Percentiles rank a stretch among this genome's conserved stretches.
These are phyloP conservation scores for Danionella dracula DNA, from an alignment of 2,797 vertebrate genomes.

Conservation along the genomic window DNA sequence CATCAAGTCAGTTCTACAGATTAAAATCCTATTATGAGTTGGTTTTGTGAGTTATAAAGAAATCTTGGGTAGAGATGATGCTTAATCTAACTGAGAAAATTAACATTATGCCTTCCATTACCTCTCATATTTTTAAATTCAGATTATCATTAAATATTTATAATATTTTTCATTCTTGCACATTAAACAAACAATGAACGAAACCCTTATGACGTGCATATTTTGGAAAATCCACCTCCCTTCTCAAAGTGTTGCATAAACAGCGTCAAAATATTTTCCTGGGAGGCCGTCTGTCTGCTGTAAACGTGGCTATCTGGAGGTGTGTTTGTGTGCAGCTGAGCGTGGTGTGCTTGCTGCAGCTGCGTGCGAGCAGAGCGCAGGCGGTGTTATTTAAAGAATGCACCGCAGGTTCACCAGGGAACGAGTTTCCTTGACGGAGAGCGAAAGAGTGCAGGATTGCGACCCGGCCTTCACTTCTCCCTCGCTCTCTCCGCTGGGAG, in stretches of 20 bases:
- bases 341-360: neutral
- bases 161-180: too few relatives aligned
- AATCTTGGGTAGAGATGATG: too few relatives aligned
- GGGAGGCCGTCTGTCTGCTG: neutral
- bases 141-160: too few relatives aligned
- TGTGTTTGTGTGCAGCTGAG: neutral
- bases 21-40: too few relatives aligned
- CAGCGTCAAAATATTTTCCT: neutral
- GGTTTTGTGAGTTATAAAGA: too few relatives aligned
- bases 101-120: too few relatives aligned
- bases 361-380: neutral
- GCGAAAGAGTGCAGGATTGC: constrained; percentile 45
- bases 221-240: neutral
- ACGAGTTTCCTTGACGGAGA: constrained; percentile 26
- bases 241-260: neutral
- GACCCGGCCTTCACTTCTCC: constrained; percentile 46
- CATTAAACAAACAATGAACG: too few relatives aligned
- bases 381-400: constrained; percentile 49
- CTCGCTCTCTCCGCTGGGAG: constrained; percentile 54
- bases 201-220: neutral
- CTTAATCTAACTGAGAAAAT: too few relatives aligned
- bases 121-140: too few relatives aligned
- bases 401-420: constrained; percentile 41
- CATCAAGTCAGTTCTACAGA: too few relatives aligned
- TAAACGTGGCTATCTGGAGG: neutral